Conservation (phyloP, 2,113 vertebrate species). For the Oncorhynchus gorbuscha region DNA sequence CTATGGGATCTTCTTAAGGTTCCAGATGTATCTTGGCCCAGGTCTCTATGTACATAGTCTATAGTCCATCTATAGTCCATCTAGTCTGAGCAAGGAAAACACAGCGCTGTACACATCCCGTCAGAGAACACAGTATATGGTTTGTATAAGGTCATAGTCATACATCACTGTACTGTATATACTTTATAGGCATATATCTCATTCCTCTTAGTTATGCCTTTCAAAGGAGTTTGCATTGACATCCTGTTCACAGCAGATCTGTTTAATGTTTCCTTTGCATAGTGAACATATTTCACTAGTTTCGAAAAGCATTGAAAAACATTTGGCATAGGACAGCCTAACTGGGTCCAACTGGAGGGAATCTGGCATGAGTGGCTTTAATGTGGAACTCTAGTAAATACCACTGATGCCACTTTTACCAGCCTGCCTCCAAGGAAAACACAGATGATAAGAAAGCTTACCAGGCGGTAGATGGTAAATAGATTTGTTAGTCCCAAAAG, state of each 20-base stretch:
- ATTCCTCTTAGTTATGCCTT: neutral
- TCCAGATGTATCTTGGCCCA: neutral
- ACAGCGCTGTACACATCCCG: neutral
- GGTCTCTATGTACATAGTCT: conserved; percentile 1
- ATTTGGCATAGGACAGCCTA: too few species aligned
- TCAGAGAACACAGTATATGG: neutral
- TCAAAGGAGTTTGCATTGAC: neutral
- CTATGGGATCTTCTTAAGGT: neutral
- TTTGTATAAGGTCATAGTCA: too few species aligned
- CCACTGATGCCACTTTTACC: neutral
- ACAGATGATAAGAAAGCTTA: too few species aligned
- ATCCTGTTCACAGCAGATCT: neutral
- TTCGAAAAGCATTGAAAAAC: too few species aligned
- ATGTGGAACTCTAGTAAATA: neutral
- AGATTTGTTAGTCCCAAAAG: too few species aligned
- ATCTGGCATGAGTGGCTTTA: neutral
- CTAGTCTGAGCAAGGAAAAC: conserved; percentile 15
- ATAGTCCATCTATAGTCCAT: neutral
- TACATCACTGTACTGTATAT: too few species aligned
- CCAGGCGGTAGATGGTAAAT: too few species aligned
- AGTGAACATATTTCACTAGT: too few species aligned
- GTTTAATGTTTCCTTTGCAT: neutral
- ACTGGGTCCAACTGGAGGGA: neutral
- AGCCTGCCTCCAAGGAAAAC: too few species aligned
- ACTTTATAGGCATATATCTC: neutral